Evolutionary conservation across 2,113 vertebrate genomes (phyloP).

Genomic region (Colossoma macropomum): DNA sequence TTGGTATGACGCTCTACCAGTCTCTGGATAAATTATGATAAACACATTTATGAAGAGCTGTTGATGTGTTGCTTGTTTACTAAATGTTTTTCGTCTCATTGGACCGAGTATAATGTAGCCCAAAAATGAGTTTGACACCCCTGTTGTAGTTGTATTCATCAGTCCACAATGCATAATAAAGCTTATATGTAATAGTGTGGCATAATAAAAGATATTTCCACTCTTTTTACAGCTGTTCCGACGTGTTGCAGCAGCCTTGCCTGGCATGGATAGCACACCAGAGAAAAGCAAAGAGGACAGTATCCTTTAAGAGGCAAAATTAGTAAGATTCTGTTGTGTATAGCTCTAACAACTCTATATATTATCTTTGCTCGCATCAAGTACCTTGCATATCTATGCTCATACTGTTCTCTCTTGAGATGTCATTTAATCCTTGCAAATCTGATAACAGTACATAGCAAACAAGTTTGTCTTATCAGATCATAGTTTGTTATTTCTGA

Average conservation of each 20-base stretch:
- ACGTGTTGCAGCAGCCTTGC: slow-evolving; percentile 86
- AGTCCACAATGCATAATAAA: not conserved
- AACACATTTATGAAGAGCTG: too few relatives aligned
- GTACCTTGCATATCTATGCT: not conserved
- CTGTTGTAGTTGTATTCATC: slow-evolving; percentile 15
- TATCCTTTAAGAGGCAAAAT: slow-evolving; percentile 77
- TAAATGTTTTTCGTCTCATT: too few relatives aligned
- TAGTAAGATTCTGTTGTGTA: too few relatives aligned
- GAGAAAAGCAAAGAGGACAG: slow-evolving; percentile 91
- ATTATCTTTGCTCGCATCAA: not conserved
- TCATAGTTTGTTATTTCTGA: too few relatives aligned
- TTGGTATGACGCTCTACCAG: too few relatives aligned
- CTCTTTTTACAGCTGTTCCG: slow-evolving; percentile 80
- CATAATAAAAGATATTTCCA: not conserved
- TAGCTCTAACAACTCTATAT: too few relatives aligned
- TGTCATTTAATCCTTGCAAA: not conserved
- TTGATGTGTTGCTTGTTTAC: too few relatives aligned
- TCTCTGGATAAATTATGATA: too few relatives aligned
- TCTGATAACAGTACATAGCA: not conserved
- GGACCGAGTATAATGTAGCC: too few relatives aligned
- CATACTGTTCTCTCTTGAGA: not conserved
- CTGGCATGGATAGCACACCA: slow-evolving; percentile 87
- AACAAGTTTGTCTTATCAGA: not conserved
- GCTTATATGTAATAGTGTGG: not conserved
- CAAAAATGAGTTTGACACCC: too few relatives aligned